Conservation (phyloP, 1,140 invertebrate species). For the Papilio helenus region DNA sequence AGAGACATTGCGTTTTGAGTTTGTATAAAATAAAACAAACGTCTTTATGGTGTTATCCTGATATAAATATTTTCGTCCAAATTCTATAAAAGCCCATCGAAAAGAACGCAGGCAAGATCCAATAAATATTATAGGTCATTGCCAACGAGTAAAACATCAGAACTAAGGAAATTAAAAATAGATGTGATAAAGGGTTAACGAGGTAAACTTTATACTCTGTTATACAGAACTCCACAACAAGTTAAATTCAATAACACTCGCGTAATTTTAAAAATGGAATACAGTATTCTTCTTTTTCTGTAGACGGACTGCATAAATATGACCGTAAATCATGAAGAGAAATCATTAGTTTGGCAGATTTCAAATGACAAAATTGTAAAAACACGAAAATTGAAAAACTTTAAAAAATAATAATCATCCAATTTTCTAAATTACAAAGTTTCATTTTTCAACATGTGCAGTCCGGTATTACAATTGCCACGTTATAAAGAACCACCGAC, state of each 20-base stretch:
- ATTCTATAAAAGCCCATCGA: too few species aligned
- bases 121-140: too few species aligned
- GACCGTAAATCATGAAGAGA: background rate
- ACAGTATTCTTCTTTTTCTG: background rate
- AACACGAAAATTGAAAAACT: background rate
- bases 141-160: too few species aligned
- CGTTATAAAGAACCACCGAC: constrained; percentile 61
- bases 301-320: background rate
- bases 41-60: too few species aligned
- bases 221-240: background rate
- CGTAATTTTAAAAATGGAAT: background rate
- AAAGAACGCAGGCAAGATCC: too few species aligned
- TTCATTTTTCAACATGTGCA: constrained; percentile 53
- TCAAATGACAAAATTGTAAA: constrained; percentile 10
- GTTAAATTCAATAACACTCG: background rate
- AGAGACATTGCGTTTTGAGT: too few species aligned
- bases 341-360: constrained; percentile 11
- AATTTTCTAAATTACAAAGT: constrained; percentile 27
- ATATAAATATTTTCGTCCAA: too few species aligned
- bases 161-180: too few species aligned
- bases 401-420: constrained; percentile 20
- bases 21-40: too few species aligned
- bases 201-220: background rate
- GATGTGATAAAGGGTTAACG: too few species aligned
- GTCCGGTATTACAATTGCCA: constrained; percentile 58